Conservation (phyloP, 2,113 vertebrate genomes). For the Pseudorhombus dupliciocellatus region DNA sequence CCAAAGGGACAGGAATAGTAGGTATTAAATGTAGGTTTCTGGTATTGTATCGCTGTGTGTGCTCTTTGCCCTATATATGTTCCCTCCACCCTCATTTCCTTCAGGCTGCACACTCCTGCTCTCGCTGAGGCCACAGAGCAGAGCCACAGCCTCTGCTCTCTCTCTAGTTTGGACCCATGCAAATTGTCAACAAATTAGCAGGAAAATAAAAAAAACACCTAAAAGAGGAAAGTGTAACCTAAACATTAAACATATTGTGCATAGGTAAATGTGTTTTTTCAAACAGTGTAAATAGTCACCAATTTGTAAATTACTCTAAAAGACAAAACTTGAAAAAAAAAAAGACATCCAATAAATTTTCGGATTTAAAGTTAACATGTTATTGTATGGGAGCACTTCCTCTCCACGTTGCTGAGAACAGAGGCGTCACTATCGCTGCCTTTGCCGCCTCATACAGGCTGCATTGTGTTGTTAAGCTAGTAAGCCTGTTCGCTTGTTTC, state of each 20-base stretch:
- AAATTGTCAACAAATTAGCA: too few species aligned
- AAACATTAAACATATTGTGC: neutral
- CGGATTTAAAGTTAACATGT: neutral
- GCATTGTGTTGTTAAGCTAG: conserved; percentile 17
- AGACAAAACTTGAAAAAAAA: neutral
- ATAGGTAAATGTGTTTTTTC: too few species aligned
- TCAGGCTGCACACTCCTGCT: conserved; percentile 18
- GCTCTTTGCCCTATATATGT: conserved; percentile 77
- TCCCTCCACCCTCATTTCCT: conserved; percentile 63
- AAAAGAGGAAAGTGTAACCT: neutral
- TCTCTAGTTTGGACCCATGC: neutral
- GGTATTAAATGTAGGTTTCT: conserved; percentile 78
- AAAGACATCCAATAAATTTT: neutral
- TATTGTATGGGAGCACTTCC: neutral
- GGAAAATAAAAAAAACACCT: too few species aligned
- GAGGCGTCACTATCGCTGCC: neutral
- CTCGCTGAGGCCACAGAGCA: conserved; percentile 15
- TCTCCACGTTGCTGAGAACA: neutral
- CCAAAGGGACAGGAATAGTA: conserved; percentile 77
- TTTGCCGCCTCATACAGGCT: conserved; percentile 7
- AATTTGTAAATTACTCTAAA: neutral
- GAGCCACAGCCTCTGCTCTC: neutral
- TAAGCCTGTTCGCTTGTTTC: conserved; percentile 54
- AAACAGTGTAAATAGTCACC: too few species aligned
- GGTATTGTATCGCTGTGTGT: conserved; percentile 76